These are phyloP conservation scores for Grammomys dolichurus DNA, from an alignment of 2,113 vertebrate genomes.

Conservation along the genomic window DNA sequence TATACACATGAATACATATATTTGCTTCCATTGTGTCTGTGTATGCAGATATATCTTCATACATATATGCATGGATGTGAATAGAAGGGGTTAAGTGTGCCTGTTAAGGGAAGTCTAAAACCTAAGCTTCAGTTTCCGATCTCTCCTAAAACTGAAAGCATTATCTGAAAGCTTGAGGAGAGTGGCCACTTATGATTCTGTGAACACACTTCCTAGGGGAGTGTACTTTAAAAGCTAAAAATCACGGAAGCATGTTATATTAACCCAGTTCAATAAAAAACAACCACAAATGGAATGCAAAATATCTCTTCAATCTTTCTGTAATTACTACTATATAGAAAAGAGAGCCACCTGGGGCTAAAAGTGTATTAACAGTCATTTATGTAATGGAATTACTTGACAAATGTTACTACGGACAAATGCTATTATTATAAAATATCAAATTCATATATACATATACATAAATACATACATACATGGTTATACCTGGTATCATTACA, in stretches of 20 bases:
- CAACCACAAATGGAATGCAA: conserved; percentile 67
- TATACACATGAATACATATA: not conserved
- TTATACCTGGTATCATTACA: not conserved
- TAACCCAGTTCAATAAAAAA: conserved; percentile 34
- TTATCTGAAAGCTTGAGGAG: conserved; percentile 61
- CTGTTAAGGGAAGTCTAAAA: conserved; percentile 50
- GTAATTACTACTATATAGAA: conserved; percentile 67
- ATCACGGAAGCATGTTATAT: conserved; percentile 49
- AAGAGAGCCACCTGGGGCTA: conserved; percentile 27
- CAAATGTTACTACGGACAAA: conserved; percentile 27
- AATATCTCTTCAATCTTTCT: conserved; percentile 55
- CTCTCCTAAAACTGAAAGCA: conserved; percentile 74
- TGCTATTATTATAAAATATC: conserved; percentile 14
- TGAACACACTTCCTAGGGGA: conserved; percentile 60
- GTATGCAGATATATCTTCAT: not conserved
- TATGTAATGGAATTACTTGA: conserved; percentile 68
- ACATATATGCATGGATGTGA: not conserved
- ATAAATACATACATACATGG: not conserved
- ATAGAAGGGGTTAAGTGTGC: conserved; percentile 30
- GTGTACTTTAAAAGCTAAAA: conserved; percentile 57
- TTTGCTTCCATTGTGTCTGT: not conserved
- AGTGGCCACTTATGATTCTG: conserved; percentile 26
- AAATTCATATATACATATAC: not conserved
- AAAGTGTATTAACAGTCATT: conserved; percentile 48
- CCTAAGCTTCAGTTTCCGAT: conserved; percentile 50